These are phyloP conservation scores for Labroides dimidiatus DNA, from an alignment of 2,797 vertebrate species.

Conservation along the genomic window DNA sequence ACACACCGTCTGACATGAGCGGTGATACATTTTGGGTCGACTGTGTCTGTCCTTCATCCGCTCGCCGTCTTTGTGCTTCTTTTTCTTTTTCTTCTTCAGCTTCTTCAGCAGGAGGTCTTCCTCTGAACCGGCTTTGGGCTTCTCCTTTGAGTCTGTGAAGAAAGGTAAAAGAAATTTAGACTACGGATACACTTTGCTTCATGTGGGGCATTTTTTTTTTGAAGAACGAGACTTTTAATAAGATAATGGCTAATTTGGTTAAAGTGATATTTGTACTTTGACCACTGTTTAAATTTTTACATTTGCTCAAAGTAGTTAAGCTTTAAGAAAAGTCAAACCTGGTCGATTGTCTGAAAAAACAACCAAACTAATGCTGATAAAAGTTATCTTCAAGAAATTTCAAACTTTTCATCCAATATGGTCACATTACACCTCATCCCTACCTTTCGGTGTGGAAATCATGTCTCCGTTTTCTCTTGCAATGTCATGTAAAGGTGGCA, in stretches of 20 bases:
- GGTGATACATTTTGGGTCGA: constrained; percentile 95
- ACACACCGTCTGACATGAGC: constrained; percentile 95
- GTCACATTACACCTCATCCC: neutral
- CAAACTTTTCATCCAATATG: neutral
- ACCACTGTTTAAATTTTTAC: no score
- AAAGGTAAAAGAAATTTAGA: neutral
- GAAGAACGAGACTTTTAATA: no score
- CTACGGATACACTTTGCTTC: neutral
- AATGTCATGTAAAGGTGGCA: constrained; percentile 88
- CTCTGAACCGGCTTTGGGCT: constrained; percentile 88
- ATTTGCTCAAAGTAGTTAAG: no score
- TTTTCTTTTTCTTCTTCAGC: constrained; percentile 99
- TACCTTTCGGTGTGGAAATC: constrained; percentile 90
- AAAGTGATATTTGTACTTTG: no score
- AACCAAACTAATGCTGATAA: neutral
- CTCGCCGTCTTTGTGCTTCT: constrained; percentile 99
- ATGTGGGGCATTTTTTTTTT: neutral
- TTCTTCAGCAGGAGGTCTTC: constrained; percentile 95
- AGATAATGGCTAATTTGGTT: no score
- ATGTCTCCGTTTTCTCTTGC: constrained; percentile 93
- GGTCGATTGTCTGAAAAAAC: neutral
- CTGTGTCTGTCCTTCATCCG: constrained; percentile 90
- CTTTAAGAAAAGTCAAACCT: neutral
- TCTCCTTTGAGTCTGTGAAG: constrained; percentile 89
- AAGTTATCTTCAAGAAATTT: neutral